Percentiles rank a stretch among this genome's conserved stretches.
phyloP scores from a whole-genome alignment of 2,888 invertebrate genomes.

The Dimorphilus gyrociliatus region DNA sequence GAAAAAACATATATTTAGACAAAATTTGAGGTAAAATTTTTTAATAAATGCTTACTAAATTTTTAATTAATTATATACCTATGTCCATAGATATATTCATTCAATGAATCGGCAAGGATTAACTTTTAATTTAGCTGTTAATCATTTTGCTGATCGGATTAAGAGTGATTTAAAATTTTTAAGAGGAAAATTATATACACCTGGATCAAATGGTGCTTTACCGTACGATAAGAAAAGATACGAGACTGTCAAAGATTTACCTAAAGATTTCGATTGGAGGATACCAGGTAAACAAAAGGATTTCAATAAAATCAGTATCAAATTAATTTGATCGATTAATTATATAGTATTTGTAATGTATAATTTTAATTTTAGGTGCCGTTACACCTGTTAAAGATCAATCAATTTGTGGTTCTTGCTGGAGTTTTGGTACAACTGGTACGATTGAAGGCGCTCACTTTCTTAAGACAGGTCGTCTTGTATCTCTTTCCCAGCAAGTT shows the following conservation, averaged over 20 bases:
- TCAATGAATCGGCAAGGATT: slow-evolving; percentile 60
- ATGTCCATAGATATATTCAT: slow-evolving; percentile 49
- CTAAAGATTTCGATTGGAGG: slow-evolving; percentile 72
- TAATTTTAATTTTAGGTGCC: slow-evolving; percentile 44
- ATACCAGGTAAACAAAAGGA: slow-evolving; percentile 45
- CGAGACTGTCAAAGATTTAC: slow-evolving; percentile 43
- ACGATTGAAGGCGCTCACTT: slow-evolving; percentile 76
- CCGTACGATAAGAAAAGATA: slow-evolving; percentile 49
- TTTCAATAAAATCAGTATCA: neutral
- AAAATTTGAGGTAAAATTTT: slow-evolving; percentile 48
- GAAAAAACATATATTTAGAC: slow-evolving; percentile 62
- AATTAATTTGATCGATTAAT: neutral
- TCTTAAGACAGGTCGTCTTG: slow-evolving; percentile 47
- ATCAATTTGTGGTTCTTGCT: slow-evolving; percentile 89
- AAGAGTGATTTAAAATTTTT: slow-evolving; percentile 49
- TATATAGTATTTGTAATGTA: neutral
- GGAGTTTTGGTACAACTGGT: slow-evolving; percentile 89
- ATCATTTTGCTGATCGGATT: slow-evolving; percentile 70
- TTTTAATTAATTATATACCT: neutral
- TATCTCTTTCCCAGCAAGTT: slow-evolving; percentile 76
- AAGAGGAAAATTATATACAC: slow-evolving; percentile 26
- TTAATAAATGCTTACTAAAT: neutral
- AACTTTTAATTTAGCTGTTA: slow-evolving; percentile 58
- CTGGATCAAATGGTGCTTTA: slow-evolving; percentile 51
- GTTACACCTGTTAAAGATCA: slow-evolving; percentile 92